phyloP scores from a whole-genome alignment of 2,113 vertebrate species.

The Rousettus leschenaultii region DNA sequence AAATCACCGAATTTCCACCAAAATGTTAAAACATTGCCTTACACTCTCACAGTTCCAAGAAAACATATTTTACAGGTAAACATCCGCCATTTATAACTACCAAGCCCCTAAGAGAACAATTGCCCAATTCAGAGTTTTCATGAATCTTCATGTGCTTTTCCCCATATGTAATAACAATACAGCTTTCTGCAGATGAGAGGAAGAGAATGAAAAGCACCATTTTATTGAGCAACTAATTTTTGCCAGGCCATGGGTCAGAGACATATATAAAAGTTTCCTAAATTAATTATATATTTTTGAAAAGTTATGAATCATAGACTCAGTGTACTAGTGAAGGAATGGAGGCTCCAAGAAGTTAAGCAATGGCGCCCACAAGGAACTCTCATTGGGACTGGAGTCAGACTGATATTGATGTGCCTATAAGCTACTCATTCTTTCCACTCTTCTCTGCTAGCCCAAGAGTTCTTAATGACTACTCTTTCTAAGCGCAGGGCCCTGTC shows the following conservation, averaged over 20 bases:
- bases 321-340: neutral
- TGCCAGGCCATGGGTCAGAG: neutral
- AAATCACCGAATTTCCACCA: neutral
- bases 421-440: neutral
- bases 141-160: neutral
- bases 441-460: neutral
- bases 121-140: neutral
- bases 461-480: neutral
- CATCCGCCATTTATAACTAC: neutral
- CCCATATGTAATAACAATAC: neutral
- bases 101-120: neutral
- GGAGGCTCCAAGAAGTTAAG: neutral
- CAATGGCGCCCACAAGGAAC: neutral
- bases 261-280: neutral
- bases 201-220: neutral
- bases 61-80: neutral
- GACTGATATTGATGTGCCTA: neutral
- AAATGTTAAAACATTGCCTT: neutral
- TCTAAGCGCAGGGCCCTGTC: neutral
- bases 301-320: neutral
- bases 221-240: neutral
- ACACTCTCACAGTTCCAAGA: neutral
- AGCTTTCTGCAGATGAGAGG: neutral
- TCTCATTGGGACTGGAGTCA: neutral
- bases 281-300: neutral